Conservation (phyloP, 1,140 invertebrate genomes). For the Gryon sp. region DNA sequence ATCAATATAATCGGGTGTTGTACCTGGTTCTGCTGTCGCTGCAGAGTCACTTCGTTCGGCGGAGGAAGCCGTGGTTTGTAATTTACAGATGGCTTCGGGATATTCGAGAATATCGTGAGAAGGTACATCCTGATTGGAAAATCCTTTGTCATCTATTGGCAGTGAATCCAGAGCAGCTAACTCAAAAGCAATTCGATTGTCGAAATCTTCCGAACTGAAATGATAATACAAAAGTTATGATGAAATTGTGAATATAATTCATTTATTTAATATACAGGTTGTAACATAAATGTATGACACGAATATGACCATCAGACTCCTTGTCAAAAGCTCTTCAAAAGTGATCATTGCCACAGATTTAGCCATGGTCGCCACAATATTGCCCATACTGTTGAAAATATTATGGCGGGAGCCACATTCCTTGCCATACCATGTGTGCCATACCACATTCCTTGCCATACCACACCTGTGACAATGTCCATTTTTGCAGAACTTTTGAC, state of each 20-base stretch:
- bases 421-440: too few species aligned
- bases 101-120: conserved; percentile 73
- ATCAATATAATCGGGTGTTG: conserved; percentile 33
- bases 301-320: too few species aligned
- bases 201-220: conserved; percentile 80
- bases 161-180: conserved; percentile 83
- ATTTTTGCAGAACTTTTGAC: too few species aligned
- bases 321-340: too few species aligned
- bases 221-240: background rate
- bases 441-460: too few species aligned
- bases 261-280: too few species aligned
- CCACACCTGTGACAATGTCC: too few species aligned
- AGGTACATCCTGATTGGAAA: conserved; percentile 63
- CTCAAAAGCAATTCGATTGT: conserved; percentile 83
- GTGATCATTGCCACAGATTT: too few species aligned
- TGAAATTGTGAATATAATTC: background rate
- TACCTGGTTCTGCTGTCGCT: conserved; percentile 7
- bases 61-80: background rate
- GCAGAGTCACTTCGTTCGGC: background rate
- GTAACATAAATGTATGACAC: too few species aligned
- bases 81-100: background rate
- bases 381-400: too few species aligned
- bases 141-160: conserved; percentile 69
- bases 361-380: too few species aligned
- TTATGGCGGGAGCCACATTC: too few species aligned